Conservation (phyloP, 2,113 vertebrate genomes). For the Actenoides lindsayi region DNA sequence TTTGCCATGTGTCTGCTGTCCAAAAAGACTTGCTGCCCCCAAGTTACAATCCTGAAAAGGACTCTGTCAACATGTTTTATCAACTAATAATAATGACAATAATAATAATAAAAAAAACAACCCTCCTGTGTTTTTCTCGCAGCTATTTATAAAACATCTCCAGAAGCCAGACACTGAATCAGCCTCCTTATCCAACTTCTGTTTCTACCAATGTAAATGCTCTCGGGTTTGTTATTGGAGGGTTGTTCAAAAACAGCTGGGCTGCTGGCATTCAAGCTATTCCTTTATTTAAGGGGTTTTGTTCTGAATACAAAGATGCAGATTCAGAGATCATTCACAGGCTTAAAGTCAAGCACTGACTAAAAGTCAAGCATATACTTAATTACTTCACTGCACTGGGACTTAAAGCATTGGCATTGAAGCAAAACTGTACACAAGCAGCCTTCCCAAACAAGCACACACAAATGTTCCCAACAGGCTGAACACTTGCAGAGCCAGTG, state of each 20-base stretch:
- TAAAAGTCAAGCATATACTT: constrained; percentile 33
- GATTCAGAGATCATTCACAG: constrained; percentile 45
- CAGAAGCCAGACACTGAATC: constrained; percentile 64
- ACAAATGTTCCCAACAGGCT: rapidly evolving
- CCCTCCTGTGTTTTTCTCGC: constrained; percentile 37
- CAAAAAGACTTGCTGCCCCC: constrained; percentile 53
- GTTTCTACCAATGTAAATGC: constrained; percentile 55
- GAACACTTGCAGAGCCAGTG: neutral
- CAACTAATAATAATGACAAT: constrained; percentile 58
- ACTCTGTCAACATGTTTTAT: constrained; percentile 62
- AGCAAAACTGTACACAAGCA: constrained; percentile 9
- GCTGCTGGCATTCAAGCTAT: constrained; percentile 61
- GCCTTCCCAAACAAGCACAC: neutral
- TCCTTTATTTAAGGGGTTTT: constrained; percentile 50
- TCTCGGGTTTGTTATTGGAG: constrained; percentile 38
- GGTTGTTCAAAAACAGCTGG: constrained; percentile 55
- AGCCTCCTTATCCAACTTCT: constrained; percentile 70
- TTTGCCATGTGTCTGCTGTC: constrained; percentile 45
- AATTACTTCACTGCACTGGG: neutral
- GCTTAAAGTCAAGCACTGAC: constrained; percentile 18
- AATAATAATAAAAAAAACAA: constrained; percentile 32
- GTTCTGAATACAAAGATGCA: constrained; percentile 13
- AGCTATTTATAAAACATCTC: constrained; percentile 74
- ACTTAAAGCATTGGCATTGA: constrained; percentile 16
- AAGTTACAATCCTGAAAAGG: constrained; percentile 59